Conservation (phyloP, 1,140 invertebrate species). For the Drosophila pseudoobscura region DNA sequence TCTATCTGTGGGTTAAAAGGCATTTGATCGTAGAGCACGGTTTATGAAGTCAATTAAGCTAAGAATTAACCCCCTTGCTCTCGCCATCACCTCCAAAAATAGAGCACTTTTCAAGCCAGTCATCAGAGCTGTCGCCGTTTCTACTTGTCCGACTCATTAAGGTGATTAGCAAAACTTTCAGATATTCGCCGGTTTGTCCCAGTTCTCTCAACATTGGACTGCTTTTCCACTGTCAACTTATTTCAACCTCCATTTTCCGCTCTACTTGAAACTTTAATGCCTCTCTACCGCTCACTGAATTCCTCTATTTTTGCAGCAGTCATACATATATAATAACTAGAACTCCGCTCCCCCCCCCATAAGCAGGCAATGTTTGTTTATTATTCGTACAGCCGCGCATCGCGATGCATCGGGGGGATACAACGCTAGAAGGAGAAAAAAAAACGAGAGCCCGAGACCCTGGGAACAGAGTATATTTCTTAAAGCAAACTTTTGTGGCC, state of each 20-base stretch:
- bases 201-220: neutral
- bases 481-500: slow-evolving; percentile 71
- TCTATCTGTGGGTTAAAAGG: no score
- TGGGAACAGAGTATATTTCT: slow-evolving; percentile 41
- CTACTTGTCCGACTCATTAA: no score
- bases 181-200: neutral
- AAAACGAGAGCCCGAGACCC: neutral
- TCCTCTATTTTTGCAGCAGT: slow-evolving; percentile 15
- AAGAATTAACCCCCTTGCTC: no score
- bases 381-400: slow-evolving; percentile 31
- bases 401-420: no score
- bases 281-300: slow-evolving; percentile 10
- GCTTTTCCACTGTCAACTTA: slow-evolving; percentile 14
- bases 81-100: no score
- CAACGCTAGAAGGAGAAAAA: neutral
- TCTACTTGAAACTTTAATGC: slow-evolving; percentile 31
- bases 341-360: slow-evolving; percentile 1
- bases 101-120: no score
- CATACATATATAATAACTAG: slow-evolving; percentile 46
- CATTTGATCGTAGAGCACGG: no score
- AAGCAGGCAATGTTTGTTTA: slow-evolving; percentile 44
- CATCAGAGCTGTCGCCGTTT: no score
- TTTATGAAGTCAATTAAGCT: no score
- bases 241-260: neutral
- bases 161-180: no score